These are phyloP conservation scores for Acrocephalus scirpaceus DNA, from an alignment of 2,797 vertebrate species.

Conservation along the genomic window DNA sequence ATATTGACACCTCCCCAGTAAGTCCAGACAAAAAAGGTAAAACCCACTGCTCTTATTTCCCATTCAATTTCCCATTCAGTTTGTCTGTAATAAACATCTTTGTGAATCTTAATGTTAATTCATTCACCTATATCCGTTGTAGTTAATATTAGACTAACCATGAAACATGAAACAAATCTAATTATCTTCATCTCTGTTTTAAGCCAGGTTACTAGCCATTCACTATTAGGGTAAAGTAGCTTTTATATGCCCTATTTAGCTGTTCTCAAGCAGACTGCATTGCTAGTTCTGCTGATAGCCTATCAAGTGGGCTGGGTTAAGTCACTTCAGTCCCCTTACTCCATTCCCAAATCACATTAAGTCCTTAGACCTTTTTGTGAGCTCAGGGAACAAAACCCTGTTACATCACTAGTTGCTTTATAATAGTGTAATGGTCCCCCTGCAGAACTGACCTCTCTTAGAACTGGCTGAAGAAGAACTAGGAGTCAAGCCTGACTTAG, in stretches of 20 bases:
- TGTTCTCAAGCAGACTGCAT: background rate
- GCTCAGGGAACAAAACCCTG: background rate
- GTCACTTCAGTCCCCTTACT: background rate
- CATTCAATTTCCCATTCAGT: background rate
- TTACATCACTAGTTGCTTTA: background rate
- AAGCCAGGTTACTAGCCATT: background rate
- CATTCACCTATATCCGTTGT: background rate
- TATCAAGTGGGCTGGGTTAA: background rate
- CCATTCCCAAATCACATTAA: background rate
- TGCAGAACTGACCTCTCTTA: background rate
- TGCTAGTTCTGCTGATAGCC: background rate
- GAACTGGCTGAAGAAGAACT: background rate
- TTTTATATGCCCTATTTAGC: background rate
- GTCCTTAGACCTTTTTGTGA: background rate
- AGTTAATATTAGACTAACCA: background rate
- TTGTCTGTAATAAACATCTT: background rate
- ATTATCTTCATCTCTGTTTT: background rate
- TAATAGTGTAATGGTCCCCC: rapidly evolving
- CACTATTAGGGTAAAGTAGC: background rate
- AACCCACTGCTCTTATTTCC: background rate
- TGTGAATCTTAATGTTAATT: background rate
- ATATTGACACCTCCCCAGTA: background rate
- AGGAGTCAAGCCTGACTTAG: background rate
- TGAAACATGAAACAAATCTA: slow-evolving; percentile 1
- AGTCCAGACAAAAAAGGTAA: background rate